Evolutionary conservation across 1,140 invertebrate genomes (phyloP), one percentile per base, ranked within the genome.

Genomic region (Hermetia illucens): DNA sequence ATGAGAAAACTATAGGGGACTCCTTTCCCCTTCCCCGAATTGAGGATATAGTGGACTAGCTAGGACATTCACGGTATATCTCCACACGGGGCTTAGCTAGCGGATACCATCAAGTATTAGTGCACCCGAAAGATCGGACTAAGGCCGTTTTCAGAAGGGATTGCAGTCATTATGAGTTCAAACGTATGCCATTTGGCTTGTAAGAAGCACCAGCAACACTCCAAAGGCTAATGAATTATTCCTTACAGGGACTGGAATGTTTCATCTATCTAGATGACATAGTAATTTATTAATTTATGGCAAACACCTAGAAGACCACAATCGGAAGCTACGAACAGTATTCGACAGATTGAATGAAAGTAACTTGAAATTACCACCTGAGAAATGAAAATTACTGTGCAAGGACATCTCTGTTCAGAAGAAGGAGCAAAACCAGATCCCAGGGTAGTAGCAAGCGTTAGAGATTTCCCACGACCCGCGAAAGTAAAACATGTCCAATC

Each of bases 41-140:
- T n/a, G n/a, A n/a, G n/a, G n/a, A n/a, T n/a, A n/a, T n/a, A n/a
- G n/a, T n/a, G n/a, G n/a, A n/a, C n/a, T n/a, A n/a, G n/a, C n/a
- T n/a, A n/a, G n/a, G n/a, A n/a, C n/a, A n/a, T n/a, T n/a, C n/a
- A n/a, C n/a, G n/a, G n/a, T n/a, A n/a, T n/a, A n/a, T n/a, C n/a
- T n/a, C n/a, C n/a, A n/a, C n/a, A n/a, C n/a, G n/a, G n/a, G n/a
- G n/a, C n/a, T n/a, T n/a, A n/a, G 41, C 39, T 0, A 51, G 44
- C 24, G 68, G 66, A 4, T 71, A 62, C 48, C 63, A 55, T 47
- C 67, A 72, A 45, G 48, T 71, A 16, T 29, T 37, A 4, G 36
- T 69, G 2, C 41, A 53, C 16, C 22, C 41, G 21, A 37, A 52
- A 5, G 50, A 55, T 39, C 44, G 21, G 9, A 22, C 43, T 0